Evolutionary conservation across 2,888 invertebrate species (phyloP).

Genomic region (Megalurothrips usitatus): DNA sequence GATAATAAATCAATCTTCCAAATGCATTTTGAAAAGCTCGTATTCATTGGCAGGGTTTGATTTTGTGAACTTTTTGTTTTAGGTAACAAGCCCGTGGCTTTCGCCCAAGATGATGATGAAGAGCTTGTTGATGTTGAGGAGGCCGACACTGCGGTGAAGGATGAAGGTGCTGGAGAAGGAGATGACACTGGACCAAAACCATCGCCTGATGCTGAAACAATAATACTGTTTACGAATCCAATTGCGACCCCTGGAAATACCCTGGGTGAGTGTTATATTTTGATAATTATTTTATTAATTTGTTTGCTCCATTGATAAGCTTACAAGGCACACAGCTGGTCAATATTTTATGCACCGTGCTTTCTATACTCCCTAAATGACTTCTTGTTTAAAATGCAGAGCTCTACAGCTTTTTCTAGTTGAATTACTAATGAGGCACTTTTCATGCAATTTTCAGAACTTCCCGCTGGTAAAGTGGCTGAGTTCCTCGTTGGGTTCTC

Average conservation of each 20-base stretch:
- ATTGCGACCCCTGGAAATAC: slow-evolving; percentile 56
- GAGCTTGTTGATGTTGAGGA: slow-evolving; percentile 61
- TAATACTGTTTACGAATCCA: slow-evolving; percentile 83
- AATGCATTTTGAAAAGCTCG: slow-evolving; percentile 14
- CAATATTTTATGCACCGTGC: too few relatives aligned
- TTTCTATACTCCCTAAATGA: too few relatives aligned
- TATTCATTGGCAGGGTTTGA: not conserved
- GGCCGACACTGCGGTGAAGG: slow-evolving; percentile 48
- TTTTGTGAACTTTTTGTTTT: slow-evolving; percentile 36
- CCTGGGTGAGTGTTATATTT: slow-evolving; percentile 53
- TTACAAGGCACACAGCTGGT: not conserved
- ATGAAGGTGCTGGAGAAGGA: slow-evolving; percentile 53
- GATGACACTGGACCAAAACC: slow-evolving; percentile 55
- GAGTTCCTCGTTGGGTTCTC: slow-evolving; percentile 94
- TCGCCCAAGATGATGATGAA: slow-evolving; percentile 68
- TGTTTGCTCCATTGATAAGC: slow-evolving; percentile 6
- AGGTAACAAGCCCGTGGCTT: slow-evolving; percentile 55
- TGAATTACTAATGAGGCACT: not conserved
- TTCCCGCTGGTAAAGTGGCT: slow-evolving; percentile 87
- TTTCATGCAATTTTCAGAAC: slow-evolving; percentile 55
- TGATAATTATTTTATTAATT: too few relatives aligned
- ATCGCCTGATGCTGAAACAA: slow-evolving; percentile 88
- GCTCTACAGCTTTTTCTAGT: not conserved
- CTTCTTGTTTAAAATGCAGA: too few relatives aligned
- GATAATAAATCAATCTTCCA: not conserved